phyloP scores from a whole-genome alignment of 23 tunicate genomes.

The Halocynthia roretzi region DNA sequence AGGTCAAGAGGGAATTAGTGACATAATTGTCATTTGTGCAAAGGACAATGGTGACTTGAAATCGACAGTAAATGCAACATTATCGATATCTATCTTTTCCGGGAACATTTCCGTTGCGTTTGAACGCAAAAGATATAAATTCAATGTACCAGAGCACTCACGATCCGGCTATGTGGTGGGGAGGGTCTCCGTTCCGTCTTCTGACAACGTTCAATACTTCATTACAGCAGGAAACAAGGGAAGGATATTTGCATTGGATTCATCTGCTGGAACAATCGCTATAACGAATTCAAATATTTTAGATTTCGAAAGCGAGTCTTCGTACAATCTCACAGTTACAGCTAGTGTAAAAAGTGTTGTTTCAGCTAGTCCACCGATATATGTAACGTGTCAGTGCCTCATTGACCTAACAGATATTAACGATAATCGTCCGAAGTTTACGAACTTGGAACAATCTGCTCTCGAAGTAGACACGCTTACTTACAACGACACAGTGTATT shows the following conservation, averaged over 20 bases:
- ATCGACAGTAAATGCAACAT: not conserved
- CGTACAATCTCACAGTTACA: slow-evolving; percentile 31
- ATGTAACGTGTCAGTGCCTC: not conserved
- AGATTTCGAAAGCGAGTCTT: slow-evolving; percentile 36
- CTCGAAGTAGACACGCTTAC: not conserved
- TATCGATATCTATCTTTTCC: not conserved
- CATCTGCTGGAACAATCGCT: not conserved
- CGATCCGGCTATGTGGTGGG: not conserved
- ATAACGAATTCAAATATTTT: slow-evolving; percentile 8
- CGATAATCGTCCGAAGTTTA: slow-evolving; percentile 14
- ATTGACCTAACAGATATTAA: slow-evolving; percentile 13
- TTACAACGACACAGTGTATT: slow-evolving; percentile 12
- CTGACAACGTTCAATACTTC: not conserved
- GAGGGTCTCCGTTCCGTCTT: not conserved
- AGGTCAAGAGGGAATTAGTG: not conserved
- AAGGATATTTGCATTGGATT: not conserved
- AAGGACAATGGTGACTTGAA: not conserved
- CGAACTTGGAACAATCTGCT: not conserved
- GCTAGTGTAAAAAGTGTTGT: not conserved
- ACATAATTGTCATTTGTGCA: not conserved
- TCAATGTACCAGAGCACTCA: not conserved
- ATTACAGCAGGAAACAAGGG: slow-evolving; percentile 9
- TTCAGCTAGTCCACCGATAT: not conserved
- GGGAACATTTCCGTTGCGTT: not conserved
- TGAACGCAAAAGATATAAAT: not conserved